These are phyloP conservation scores for Abrostola tripartita DNA, from an alignment of 2,888 invertebrate genomes.

Conservation along the genomic window DNA sequence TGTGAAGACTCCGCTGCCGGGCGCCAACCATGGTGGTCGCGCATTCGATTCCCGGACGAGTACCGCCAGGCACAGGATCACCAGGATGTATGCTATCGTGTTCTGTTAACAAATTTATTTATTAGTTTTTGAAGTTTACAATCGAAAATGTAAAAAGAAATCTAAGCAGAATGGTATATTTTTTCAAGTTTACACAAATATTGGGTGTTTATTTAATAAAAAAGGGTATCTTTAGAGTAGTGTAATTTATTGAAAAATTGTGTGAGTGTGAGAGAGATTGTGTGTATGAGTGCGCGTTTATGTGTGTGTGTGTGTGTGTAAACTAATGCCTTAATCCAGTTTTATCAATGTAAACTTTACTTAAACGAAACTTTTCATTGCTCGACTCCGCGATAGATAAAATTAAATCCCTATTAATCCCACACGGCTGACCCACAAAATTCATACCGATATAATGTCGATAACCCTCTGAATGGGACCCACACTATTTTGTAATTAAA, in stretches of 20 bases:
- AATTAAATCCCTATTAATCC: background rate
- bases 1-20: constrained; percentile 73
- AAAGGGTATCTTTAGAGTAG: too few species aligned
- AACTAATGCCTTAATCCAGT: too few species aligned
- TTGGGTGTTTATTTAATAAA: too few species aligned
- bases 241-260: too few species aligned
- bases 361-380: background rate
- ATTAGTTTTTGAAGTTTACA: too few species aligned
- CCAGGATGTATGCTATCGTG: constrained; percentile 57
- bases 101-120: constrained; percentile 57
- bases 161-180: too few species aligned
- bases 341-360: background rate
- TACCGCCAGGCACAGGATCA: constrained; percentile 60
- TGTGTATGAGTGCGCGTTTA: too few species aligned
- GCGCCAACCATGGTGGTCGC: constrained; percentile 75
- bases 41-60: constrained; percentile 69
- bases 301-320: too few species aligned
- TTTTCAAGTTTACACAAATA: too few species aligned
- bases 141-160: too few species aligned
- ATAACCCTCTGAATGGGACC: constrained; percentile 31
- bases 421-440: constrained; percentile 21
- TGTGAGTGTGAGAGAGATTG: too few species aligned
- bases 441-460: constrained; percentile 4
- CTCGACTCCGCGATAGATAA: background rate
- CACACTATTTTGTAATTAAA: constrained; percentile 35